Base-by-base conservation (phyloP, 2,113 vertebrate species). In the Vombatus ursinus region DNA sequence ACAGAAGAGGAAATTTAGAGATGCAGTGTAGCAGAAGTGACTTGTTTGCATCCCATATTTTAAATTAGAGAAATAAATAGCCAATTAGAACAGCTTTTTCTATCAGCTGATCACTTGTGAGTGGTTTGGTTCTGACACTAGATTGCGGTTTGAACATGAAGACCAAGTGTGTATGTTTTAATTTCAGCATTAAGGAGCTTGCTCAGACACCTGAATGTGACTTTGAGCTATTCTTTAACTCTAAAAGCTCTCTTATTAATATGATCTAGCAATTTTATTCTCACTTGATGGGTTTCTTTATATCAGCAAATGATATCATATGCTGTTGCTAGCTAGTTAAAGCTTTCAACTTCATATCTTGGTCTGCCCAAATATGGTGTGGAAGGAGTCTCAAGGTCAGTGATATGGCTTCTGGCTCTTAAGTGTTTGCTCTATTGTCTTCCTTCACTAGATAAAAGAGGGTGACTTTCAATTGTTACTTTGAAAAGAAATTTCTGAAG, bases 401-500 rank as follows among this genome's bases (percentile, higher is more conserved):
- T 94, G 90, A 92, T 92, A 95, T 94, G 94, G 89, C 97, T 93
- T 97, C 94, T 93, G 92, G 94, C 95, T 97, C 95, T 95, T 84
- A 77, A 97, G 52, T 53, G 94, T 98, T 95, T 90, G 54, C 57
- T 52, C 52, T 23, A 97, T 97, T 97, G 94, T 93, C 96, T 98
- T 98, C 96, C 96, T 98, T 97, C 68, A 95, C 91, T 91, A 97
- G 97, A 98, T 96, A 96, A 98, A 98, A 98, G 68, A 48, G 50
- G 89, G 95, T 96, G 98, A 94, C 97, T 98, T 98, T 98, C 97
- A 98, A 57, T 96, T 97, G 92, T 95, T 96, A 53, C 95, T 98
- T 98, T 98, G 96, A 98, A 98, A 96, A 90, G 95, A 91, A 95
- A 96, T 98, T 97, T 98, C 96, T 97, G 97, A 98, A 98, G 98